Conservation (phyloP, 1,140 invertebrate species). For the Cydia amplana region DNA sequence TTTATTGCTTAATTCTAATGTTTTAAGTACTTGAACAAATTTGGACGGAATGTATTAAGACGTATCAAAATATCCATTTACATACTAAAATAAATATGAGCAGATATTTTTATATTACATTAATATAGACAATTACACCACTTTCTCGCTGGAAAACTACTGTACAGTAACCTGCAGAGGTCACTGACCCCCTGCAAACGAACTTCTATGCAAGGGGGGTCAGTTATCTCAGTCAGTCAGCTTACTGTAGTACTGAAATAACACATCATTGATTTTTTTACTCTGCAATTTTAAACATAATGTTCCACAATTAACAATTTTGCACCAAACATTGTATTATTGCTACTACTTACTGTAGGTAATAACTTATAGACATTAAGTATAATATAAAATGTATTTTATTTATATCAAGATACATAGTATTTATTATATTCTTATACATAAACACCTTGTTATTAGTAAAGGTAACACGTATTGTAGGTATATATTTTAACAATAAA, state of each 20-base stretch:
- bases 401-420: not conserved
- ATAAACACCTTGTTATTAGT: too few species aligned
- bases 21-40: slow-evolving; percentile 23
- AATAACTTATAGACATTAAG: too few species aligned
- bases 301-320: not conserved
- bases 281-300: not conserved
- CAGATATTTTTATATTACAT: slow-evolving; percentile 7
- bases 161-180: not conserved
- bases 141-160: not conserved
- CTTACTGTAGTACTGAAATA: too few species aligned
- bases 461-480: too few species aligned
- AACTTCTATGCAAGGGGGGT: too few species aligned
- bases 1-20: slow-evolving; percentile 8
- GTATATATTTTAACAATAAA: too few species aligned
- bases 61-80: not conserved
- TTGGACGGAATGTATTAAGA: slow-evolving; percentile 27
- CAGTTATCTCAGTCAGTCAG: too few species aligned
- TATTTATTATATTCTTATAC: too few species aligned
- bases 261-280: too few species aligned
- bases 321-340: not conserved
- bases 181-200: too few species aligned
- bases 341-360: too few species aligned
- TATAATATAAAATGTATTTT: too few species aligned
- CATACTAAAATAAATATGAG: slow-evolving; percentile 25
- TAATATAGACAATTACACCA: not conserved